A percentile compares a stretch with the other conserved stretches of the same genome.
Evolutionary conservation across 2,888 invertebrate genomes (phyloP).

Genomic region (Poecilus cupreus): DNA sequence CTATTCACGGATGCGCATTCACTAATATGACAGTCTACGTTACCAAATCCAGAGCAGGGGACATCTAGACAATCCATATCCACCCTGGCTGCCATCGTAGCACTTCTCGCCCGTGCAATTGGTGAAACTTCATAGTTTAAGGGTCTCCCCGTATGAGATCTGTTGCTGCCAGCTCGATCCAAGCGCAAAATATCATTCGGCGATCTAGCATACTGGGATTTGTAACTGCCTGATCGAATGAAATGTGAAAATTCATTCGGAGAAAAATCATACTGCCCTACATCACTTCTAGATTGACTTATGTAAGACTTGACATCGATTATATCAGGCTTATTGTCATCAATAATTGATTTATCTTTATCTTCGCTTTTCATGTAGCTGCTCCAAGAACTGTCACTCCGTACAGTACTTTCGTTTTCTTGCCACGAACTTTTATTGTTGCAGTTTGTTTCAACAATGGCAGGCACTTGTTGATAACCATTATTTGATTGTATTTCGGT

Average conservation of each 20-base stretch:
- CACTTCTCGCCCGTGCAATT: constrained; percentile 67
- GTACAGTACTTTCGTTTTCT: constrained; percentile 44
- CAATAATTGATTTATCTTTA: constrained; percentile 26
- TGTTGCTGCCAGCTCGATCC: constrained; percentile 71
- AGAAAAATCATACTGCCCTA: constrained; percentile 72
- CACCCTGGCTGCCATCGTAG: constrained; percentile 68
- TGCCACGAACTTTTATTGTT: constrained; percentile 8
- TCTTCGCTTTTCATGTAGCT: constrained; percentile 12
- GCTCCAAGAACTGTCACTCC: constrained; percentile 42
- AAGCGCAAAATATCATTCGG: constrained; percentile 72
- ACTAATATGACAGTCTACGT: constrained; percentile 81
- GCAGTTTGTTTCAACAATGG: constrained; percentile 70
- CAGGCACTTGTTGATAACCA: constrained; percentile 81
- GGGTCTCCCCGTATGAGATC: constrained; percentile 74
- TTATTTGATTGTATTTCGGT: constrained; percentile 62
- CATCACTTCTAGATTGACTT: constrained; percentile 84
- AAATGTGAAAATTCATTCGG: constrained; percentile 75
- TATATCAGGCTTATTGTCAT: constrained; percentile 74
- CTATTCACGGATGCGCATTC: constrained; percentile 86
- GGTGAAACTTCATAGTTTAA: constrained; percentile 57
- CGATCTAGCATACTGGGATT: constrained; percentile 80
- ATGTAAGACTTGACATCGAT: constrained; percentile 84
- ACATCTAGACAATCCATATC: constrained; percentile 66
- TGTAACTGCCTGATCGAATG: constrained; percentile 81
- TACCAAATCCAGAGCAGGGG: constrained; percentile 72